Base-by-base conservation (phyloP, 2,113 vertebrate species). In the Phodopus roborovskii region DNA sequence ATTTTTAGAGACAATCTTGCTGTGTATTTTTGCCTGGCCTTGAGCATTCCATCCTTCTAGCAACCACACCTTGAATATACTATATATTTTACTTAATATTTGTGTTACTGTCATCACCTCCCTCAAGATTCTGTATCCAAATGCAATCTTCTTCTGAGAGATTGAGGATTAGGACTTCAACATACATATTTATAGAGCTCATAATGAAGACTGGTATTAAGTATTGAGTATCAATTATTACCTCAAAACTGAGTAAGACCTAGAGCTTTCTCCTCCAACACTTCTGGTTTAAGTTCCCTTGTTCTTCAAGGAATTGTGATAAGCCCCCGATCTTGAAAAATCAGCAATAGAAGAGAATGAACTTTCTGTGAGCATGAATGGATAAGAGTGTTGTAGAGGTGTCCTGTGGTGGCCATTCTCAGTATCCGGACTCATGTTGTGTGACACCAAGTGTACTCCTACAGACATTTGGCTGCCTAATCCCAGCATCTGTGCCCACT, bases 381-480 rank as follows among this genome's bases (percentile, higher is more conserved):
- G 26, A 48, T 42, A 53, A 62, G 68, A 64, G 53, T 1, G 4
- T n/a, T 62, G 7, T 26, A 5, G 66, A 39, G 84, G n/a, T 19
- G 62, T 58, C 5, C 42, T 39, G 36, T 20, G 30, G 28, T 30
- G 42, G 60, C 33, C 3, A 4, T 17, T 17, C 66, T 33, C 28
- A n/a, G 60, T 9, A 50, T 24, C 50, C 13, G 16, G 60, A 17
- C 20, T 53, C 9, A 0, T 3, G 0, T 15, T 13, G n/a, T 39
- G 0, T 0, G 1, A 48, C 2, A 6, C 24, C 39, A 42, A 20
- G 0, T n/a, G 10, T 71, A 53, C 60, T 85, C 4, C 0, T 7
- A 53, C 74, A 39, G 12, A 2, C 6, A 17, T 42, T 42, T 42
- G 92, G 60, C 60, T 77, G 26, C 66, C 22, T 2, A 9, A 10